These are phyloP conservation scores for Sciurus carolinensis DNA, from an alignment of 2,797 vertebrate species.

Conservation along the genomic window DNA sequence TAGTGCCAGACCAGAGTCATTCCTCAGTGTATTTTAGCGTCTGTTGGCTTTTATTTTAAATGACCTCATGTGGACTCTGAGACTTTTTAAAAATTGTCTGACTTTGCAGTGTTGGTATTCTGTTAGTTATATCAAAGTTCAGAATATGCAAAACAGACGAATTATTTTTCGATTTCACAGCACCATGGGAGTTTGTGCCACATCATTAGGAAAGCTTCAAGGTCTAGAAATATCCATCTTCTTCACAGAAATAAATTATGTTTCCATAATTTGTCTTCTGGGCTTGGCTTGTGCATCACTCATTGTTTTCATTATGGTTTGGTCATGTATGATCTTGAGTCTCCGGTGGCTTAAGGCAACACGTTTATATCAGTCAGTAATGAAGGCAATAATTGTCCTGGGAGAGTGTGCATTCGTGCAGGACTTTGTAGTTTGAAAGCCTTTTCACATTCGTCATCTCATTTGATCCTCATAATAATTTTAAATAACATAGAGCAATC, in stretches of 20 bases:
- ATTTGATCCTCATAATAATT: not conserved
- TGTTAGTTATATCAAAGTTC: not conserved
- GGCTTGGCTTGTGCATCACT: not conserved
- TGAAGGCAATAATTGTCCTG: not conserved
- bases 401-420: not conserved
- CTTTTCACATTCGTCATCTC: not conserved
- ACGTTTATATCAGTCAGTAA: not conserved
- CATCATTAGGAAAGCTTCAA: not conserved
- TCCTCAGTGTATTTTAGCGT: no score
- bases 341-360: not conserved
- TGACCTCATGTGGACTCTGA: not conserved
- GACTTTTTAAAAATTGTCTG: not conserved
- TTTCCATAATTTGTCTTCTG: not conserved
- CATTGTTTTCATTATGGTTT: not conserved
- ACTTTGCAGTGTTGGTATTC: not conserved
- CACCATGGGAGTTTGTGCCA: not conserved
- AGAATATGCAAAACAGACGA: not conserved
- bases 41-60: not conserved
- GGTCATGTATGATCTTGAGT: not conserved
- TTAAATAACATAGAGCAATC: not conserved
- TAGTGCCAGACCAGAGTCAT: rapidly evolving
- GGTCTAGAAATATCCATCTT: not conserved
- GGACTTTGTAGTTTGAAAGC: not conserved
- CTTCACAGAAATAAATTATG: not conserved
- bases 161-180: not conserved